These are phyloP conservation scores for Artemia sinica DNA, from an alignment of 2,888 invertebrate genomes.

Conservation along the genomic window DNA sequence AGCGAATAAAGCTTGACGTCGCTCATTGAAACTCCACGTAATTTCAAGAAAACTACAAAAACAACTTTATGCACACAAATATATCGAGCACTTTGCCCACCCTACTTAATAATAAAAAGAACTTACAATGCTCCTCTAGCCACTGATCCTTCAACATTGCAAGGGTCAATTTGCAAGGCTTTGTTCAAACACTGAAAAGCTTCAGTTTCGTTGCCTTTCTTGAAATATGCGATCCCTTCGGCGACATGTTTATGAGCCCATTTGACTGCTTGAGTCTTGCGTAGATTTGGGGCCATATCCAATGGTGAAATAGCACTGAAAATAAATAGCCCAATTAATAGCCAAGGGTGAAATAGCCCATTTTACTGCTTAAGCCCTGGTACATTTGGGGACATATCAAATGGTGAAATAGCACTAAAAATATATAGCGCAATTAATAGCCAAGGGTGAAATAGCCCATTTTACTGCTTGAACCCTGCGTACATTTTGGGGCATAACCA, in stretches of 20 bases:
- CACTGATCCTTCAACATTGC: conserved; percentile 78
- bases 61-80: neutral
- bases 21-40: neutral
- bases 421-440: too few species aligned
- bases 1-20: too few species aligned
- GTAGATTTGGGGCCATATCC: conserved; percentile 64
- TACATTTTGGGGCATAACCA: conserved; percentile 62
- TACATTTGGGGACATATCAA: conserved; percentile 62
- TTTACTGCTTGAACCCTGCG: conserved; percentile 77
- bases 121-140: conserved; percentile 67
- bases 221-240: conserved; percentile 88
- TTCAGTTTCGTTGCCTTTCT: conserved; percentile 76
- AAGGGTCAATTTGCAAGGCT: conserved; percentile 74
- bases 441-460: conserved; percentile 43
- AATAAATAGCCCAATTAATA: neutral
- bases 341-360: conserved; percentile 43
- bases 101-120: conserved; percentile 15
- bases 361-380: conserved; percentile 73
- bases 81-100: neutral
- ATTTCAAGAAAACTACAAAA: neutral
- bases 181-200: conserved; percentile 86
- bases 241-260: conserved; percentile 86
- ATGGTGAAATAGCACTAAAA: neutral
- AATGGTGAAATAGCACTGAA: conserved; percentile 6
- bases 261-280: conserved; percentile 75